Base-by-base conservation (phyloP, 1,140 invertebrate genomes). In the Bombus superbus region DNA sequence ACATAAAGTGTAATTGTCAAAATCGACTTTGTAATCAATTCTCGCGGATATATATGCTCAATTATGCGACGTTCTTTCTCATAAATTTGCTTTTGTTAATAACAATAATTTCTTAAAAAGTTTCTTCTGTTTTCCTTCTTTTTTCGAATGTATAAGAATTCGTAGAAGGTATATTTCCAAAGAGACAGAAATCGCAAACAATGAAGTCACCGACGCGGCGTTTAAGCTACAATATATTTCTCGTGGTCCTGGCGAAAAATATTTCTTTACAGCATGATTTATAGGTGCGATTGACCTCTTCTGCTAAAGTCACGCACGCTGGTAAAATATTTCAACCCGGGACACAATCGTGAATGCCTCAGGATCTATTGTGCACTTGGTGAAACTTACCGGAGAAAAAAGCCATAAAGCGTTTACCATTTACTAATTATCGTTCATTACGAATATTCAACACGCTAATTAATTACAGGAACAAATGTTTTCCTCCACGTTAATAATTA, bases 251-350 rank as follows among this genome's bases (percentile, higher is more conserved):
- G 57, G 11, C 62, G 44, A n/a, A 47, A 38, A 72, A 62, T 81
- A 59, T 81, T 81, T 81, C 40, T 73, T 47, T 32, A 28, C 59
- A 18, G 28, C 9, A 9, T 69, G 82, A 78, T 83, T 83, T 78
- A 78, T 78, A 53, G 47, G n/a, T 71, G 64, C 64, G 74, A 69
- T 42, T 83, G 64, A 69, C 64, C 82, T 83, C 82, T 78, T 25
- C 13, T 22, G 2, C 18, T 69, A n/a, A 69, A 42, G 35, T 57
- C 74, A 76, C 18, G 11, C 15, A 25, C 32, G 62, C 47, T 53
- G 47, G 18, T 8, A 77, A 42, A 57, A 85, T 77, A 64, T 57
- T 81, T 57, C 40, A 11, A 44, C 25, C 32, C 18, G 22, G 10
- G 35, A 35, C 32, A 57, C 40, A 71, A 53, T 66, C 47, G 40